Evolutionary conservation across 2,888 invertebrate species (phyloP), one percentile per base, ranked within the genome.

Genomic region (Fabriciana adippe): DNA sequence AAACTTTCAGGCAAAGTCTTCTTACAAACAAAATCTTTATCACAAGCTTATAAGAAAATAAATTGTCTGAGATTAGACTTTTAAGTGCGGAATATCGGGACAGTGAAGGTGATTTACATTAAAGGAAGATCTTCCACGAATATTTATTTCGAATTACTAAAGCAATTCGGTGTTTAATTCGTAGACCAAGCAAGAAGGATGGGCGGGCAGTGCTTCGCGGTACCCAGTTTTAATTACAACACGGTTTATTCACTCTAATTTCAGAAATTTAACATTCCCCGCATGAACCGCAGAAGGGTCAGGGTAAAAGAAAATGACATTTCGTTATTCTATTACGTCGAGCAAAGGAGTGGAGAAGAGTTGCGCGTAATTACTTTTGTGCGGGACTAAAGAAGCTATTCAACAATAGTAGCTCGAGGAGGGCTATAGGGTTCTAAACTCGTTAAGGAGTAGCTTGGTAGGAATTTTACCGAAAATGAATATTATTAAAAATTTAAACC

Each of bases 111-210:
- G 91, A 91, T 91, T 91, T 92, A 91, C 87, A 85, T 88, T 86
- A 86, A 87, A 88, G 84, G 81, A 82, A 88, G 87, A 88, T 86
- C 87, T 82, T 76, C 76, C 75, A 86, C 84, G 89, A 90, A 91
- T 89, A 91, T 91, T 89, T 90, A 90, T 90, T 87, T 89, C 79
- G 87, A 89, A 91, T 90, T 91, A 91, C 91, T 84, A 83, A 87
- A 92, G 90, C 89, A 88, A 91, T 92, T 89, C 89, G 85, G 87
- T 90, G 88, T 87, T 91, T 92, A 92, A 92, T 91, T 92, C 91
- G 90, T 87, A 86, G 92, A 87, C 90, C 86, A 85, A 85, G 85
- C 84, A 90, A 92, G 92, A 92, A 90, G 87, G 89, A 92, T 91
- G 90, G 92, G 86, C 83, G 86, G 87, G 80, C 85, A 81, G 79